Base-by-base conservation (phyloP, 2,797 vertebrate species). In the Macrochelys suwanniensis region DNA sequence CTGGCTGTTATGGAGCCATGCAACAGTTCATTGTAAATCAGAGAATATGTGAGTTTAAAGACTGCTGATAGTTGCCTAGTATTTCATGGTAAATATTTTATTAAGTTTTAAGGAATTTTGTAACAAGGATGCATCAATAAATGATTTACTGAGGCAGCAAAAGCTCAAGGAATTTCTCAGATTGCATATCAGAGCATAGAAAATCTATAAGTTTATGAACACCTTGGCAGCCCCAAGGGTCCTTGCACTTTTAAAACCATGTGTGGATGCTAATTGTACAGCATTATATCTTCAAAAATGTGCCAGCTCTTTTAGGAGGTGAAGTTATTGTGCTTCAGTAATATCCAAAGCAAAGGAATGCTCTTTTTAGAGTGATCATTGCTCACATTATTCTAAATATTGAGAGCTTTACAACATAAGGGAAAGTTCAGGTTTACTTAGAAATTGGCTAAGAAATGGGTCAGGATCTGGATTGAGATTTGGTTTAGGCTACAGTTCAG, bases 21-120 rank as follows among this genome's bases (percentile, higher is more conserved):
- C 16, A 54, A 11, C 42, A 42, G 4, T 87, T 90, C 54, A 28
- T 81, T 45, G 49, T 53, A 90, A 85, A 90, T 53, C 33, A 71
- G 61, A 90, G 25, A 83, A 59, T 19, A 2, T 61, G 76, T 89
- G 77, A 87, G 49, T 11, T 6, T 37, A 21, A 23, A 85, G 13
- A 77, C 45, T 83, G 37, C 5, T 79, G 76, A 81, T 4, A 0
- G 0, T 80, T 47, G 42, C 6, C 59, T 0, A 57, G 6, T 6
- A 88, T 84, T 78, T 87, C 3, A 10, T 9, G 59, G 42, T 33
- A 87, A 17, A 11, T 5, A 59, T 82, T 92, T 90, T 50, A 37
- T 6, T 51, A 8, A 50, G 6, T 47, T 84, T 85, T 47, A 83
- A 80, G 19, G 3, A 54, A 59, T 76, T 88, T 85, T 51, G 1